Evolutionary conservation across 2,113 vertebrate genomes (phyloP).

Genomic region (Typhlomys cinereus): DNA sequence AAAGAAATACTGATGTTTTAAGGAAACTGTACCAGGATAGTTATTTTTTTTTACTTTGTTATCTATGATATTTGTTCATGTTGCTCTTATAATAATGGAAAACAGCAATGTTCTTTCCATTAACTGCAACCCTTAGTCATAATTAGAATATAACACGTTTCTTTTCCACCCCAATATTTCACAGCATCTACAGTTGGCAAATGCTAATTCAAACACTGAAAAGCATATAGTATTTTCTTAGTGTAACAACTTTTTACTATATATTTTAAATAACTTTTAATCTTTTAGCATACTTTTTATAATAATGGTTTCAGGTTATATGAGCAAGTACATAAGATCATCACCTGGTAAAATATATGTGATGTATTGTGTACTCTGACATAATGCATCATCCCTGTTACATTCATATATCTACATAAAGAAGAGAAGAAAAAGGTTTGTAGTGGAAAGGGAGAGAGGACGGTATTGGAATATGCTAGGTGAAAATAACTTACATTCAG

Average conservation of each 20-base stretch:
- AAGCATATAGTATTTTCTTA: background rate
- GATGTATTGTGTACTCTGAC: background rate
- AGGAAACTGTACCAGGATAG: background rate
- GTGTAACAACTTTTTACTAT: constrained; percentile 9
- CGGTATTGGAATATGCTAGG: too few species aligned
- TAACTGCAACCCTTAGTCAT: background rate
- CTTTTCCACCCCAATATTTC: background rate
- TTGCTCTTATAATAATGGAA: background rate
- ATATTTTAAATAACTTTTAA: background rate
- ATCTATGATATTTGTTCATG: background rate
- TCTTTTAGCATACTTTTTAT: background rate
- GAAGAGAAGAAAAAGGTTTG: too few species aligned
- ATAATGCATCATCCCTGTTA: background rate
- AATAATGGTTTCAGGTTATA: too few species aligned
- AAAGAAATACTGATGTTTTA: background rate
- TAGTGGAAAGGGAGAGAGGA: too few species aligned
- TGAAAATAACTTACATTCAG: too few species aligned
- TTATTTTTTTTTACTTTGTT: background rate
- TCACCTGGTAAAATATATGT: too few species aligned
- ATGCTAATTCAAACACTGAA: too few species aligned
- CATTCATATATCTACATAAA: background rate
- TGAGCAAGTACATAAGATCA: too few species aligned
- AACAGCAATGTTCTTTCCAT: background rate
- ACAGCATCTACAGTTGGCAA: too few species aligned
- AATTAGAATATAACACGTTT: background rate